Conservation (phyloP, 2,888 invertebrate genomes). For the Linnaemya tessellans region DNA sequence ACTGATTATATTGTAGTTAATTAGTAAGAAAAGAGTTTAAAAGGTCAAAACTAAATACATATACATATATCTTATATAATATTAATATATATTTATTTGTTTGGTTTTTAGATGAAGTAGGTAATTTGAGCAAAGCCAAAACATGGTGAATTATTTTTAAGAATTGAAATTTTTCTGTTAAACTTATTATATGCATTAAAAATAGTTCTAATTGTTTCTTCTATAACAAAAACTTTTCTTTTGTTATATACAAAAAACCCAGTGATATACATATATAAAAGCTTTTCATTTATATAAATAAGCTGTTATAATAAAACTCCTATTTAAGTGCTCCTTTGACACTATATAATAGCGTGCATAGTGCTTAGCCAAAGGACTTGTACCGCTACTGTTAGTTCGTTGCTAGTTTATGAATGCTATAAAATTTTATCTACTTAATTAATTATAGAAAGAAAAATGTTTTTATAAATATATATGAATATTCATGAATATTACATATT, state of each 20-base stretch:
- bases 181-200: no score
- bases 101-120: no score
- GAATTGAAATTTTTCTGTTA: no score
- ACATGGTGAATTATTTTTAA: no score
- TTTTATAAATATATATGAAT: neutral
- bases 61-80: neutral
- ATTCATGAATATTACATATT: neutral
- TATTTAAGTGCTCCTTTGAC: neutral
- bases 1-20: slow-evolving; percentile 5
- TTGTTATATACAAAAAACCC: no score
- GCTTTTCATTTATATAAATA: no score
- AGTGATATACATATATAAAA: no score
- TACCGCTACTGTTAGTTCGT: neutral
- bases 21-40: slow-evolving; percentile 12
- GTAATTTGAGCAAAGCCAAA: no score
- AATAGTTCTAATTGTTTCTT: no score
- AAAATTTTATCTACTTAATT: slow-evolving; percentile 33
- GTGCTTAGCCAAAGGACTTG: neutral
- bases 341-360: neutral
- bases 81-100: no score
- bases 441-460: slow-evolving; percentile 19
- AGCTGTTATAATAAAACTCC: no score
- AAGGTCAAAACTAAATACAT: neutral
- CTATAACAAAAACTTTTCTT: no score
- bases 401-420: neutral